These are phyloP conservation scores for Sebastes iracundus DNA, from an alignment of 2,797 vertebrate species.

Conservation along the genomic window DNA sequence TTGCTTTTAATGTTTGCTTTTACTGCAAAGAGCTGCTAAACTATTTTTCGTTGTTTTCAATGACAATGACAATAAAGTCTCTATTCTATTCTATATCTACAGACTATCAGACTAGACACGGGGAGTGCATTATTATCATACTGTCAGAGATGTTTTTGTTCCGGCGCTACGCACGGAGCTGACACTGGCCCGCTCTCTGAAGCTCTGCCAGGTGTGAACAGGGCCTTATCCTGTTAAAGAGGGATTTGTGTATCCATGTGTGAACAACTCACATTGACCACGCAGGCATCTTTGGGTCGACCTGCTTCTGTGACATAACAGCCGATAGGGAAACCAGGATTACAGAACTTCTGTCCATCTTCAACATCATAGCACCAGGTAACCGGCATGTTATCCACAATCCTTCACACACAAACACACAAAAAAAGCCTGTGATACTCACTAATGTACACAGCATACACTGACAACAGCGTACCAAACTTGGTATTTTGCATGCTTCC, in stretches of 20 bases:
- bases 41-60: too few relatives aligned
- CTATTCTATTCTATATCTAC: too few relatives aligned
- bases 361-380: conserved; percentile 96
- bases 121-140: too few relatives aligned
- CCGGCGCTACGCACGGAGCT: too few relatives aligned
- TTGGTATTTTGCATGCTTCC: neutral
- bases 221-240: neutral
- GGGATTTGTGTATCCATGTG: neutral
- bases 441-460: neutral
- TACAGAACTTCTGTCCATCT: conserved; percentile 91
- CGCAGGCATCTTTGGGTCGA: conserved; percentile 91
- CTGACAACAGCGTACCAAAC: neutral
- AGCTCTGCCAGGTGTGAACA: too few relatives aligned
- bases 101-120: too few relatives aligned
- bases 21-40: too few relatives aligned
- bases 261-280: conserved; percentile 87
- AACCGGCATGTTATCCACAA: conserved; percentile 96
- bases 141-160: too few relatives aligned
- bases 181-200: too few relatives aligned
- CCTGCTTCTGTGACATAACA: conserved; percentile 91
- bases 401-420: conserved; percentile 73
- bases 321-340: conserved; percentile 94
- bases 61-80: too few relatives aligned
- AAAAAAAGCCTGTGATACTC: neutral
- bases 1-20: too few relatives aligned